Percentiles rank a stretch among this genome's conserved stretches.
phyloP scores from a whole-genome alignment of 2,113 vertebrate species.

The Illadopsis cleaveri region DNA sequence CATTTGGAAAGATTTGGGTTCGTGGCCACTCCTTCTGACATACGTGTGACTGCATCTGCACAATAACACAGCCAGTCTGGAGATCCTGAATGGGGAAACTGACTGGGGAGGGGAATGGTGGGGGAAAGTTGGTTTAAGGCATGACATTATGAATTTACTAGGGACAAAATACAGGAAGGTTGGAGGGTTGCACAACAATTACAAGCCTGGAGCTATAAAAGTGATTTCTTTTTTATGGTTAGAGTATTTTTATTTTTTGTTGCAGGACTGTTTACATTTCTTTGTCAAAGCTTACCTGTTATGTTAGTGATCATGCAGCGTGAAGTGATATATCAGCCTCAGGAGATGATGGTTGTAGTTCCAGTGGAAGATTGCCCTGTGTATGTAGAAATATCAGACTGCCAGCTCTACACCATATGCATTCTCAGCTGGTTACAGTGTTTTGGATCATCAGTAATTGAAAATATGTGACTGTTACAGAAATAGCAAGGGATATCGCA shows the following conservation, averaged over 20 bases:
- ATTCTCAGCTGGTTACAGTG: neutral
- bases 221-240: neutral
- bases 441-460: neutral
- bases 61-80: neutral
- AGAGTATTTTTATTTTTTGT: neutral
- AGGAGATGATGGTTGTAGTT: neutral
- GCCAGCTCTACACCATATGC: neutral
- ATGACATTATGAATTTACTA: neutral
- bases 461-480: neutral
- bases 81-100: neutral
- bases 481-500: neutral
- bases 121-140: fast-evolving
- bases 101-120: fast-evolving
- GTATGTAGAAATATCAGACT: neutral
- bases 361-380: neutral
- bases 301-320: neutral
- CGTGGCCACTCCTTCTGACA: neutral
- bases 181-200: neutral
- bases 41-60: neutral
- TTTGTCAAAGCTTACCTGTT: neutral
- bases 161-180: neutral
- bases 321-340: neutral
- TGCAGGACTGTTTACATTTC: neutral
- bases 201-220: neutral
- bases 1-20: neutral